A percentile compares a stretch with the other conserved stretches of the same genome.
These are phyloP conservation scores for Shargacucullia verbasci DNA, from an alignment of 2,888 invertebrate genomes.

Conservation along the genomic window DNA sequence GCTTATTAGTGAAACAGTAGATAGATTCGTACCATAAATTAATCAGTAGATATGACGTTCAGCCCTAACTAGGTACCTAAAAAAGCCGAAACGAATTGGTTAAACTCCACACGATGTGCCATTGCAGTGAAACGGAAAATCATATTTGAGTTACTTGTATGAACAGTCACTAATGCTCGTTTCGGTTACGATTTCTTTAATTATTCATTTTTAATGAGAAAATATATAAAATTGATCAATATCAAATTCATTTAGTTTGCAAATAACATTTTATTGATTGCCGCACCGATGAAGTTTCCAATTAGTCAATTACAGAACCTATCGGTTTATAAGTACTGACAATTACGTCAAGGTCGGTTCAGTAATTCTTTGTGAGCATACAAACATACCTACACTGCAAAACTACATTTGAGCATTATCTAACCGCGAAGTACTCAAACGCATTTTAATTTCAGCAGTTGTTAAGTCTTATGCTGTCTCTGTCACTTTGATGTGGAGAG, in stretches of 20 bases:
- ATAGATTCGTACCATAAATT: conserved; percentile 1
- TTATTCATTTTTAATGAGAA: no score
- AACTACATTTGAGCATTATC: no score
- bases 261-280: no score
- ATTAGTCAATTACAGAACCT: background rate
- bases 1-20: no score
- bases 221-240: no score
- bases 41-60: conserved; percentile 9
- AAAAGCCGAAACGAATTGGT: no score
- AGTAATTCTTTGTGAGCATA: conserved; percentile 16
- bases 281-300: no score
- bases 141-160: conserved; percentile 2
- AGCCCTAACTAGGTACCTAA: conserved; percentile 17
- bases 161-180: background rate
- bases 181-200: conserved; percentile 11
- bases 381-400: background rate
- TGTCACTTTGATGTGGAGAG: no score
- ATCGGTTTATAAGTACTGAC: conserved; percentile 1
- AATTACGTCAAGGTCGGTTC: conserved; percentile 7
- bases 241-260: no score
- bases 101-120: background rate
- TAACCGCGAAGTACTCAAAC: background rate
- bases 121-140: conserved; percentile 10
- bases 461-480: no score
- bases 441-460: no score